Evolutionary conservation across 2,888 invertebrate genomes (phyloP), one percentile per base, ranked within the genome.

Genomic region (Tetrapedia diversipes): DNA sequence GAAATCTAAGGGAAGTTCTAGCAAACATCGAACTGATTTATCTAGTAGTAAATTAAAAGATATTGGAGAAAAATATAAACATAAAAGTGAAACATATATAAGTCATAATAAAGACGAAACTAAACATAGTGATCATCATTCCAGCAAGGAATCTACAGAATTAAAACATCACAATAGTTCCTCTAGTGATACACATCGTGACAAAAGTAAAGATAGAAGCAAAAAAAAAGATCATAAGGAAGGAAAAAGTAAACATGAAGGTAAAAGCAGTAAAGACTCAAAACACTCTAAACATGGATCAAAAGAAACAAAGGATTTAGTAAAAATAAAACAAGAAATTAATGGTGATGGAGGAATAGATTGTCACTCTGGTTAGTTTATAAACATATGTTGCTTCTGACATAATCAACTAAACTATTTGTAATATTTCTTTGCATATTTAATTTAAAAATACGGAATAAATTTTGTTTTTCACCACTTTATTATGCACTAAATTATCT

Each of bases 281-380:
- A 77, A 81, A 39, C 69, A 85, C 6, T 78, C 76, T 0, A 79
- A 85, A 53, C 53, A 78, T 34, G 80, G 81, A 19, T 78, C 67
- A 4, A 86, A 86, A 79, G 87, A 88, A 76, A 56, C 81, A 24
- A 88, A 88, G 63, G 82, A 87, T 47, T 87, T 88, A 83, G 72
- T 66, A 83, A 93, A 92, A 83, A 86, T 83, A 60, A 87, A 88
- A 92, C 90, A 84, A 34, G 82, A 92, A 90, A 91, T 92, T 47
- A 92, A 93, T 56, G 92, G 92, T 77, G 94, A 94, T 67, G 94
- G 94, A 86, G 94, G 95, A 60, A 96, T 96, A 75, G 95, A 95
- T 89, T 95, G 94, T 86, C 94, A 94, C 66, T 95, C 95, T 92
- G 94, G 94, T 94, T 91, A 88, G 80, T 83, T 63, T 56, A n/a